phyloP scores from a whole-genome alignment of 2,797 vertebrate species.

The Semaprochilodus insignis region DNA sequence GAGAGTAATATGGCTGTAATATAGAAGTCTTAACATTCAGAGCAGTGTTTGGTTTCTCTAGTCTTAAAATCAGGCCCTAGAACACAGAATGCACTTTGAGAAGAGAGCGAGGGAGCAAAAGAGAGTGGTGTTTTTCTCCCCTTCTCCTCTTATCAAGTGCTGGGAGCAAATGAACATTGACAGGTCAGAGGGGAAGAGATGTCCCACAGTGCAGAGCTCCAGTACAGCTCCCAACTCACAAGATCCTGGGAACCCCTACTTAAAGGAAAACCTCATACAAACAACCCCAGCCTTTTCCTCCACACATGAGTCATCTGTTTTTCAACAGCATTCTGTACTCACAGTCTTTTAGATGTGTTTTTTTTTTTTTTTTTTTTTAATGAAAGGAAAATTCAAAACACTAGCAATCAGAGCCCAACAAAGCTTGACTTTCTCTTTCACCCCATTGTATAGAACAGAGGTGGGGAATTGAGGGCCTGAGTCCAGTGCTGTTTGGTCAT shows the following conservation, averaged over 20 bases:
- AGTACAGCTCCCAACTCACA: not conserved
- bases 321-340: not conserved
- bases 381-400: not conserved
- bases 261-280: not conserved
- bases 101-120: not conserved
- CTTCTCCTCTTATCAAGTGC: not conserved
- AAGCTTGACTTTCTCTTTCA: not conserved
- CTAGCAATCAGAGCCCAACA: not conserved
- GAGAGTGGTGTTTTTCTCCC: constrained; percentile 1
- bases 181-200: not conserved
- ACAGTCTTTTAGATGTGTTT: not conserved
- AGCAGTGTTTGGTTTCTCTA: not conserved
- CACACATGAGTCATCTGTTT: constrained; percentile 29
- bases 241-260: constrained; percentile 20
- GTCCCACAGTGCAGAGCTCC: constrained; percentile 22
- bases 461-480: too few species aligned
- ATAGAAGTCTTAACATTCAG: too few species aligned
- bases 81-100: not conserved
- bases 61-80: not conserved
- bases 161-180: constrained; percentile 6
- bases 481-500: too few species aligned
- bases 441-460: not conserved
- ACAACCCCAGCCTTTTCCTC: constrained; percentile 12
- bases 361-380: not conserved
- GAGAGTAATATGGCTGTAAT: too few species aligned